Evolutionary conservation across 2,797 vertebrate genomes (phyloP).

Genomic region (Danio kyathit): DNA sequence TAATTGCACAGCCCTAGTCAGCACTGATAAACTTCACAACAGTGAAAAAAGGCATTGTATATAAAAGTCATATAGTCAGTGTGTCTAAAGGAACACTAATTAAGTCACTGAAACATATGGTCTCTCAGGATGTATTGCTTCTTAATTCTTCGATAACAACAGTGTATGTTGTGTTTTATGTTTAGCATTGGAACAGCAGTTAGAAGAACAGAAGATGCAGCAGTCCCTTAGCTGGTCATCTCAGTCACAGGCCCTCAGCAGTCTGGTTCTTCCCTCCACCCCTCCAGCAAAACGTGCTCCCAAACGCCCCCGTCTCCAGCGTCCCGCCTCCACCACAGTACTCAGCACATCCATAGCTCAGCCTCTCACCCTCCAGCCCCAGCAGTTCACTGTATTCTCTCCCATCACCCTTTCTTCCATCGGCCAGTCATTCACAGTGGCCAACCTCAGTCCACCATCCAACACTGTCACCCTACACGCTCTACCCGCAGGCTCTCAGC

Average conservation of each 20-base stretch:
- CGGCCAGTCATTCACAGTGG: conserved; percentile 84
- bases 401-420: conserved; percentile 90
- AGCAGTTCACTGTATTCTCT: conserved; percentile 92
- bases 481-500: conserved; percentile 87
- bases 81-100: too few species aligned
- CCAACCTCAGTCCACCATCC: conserved; percentile 82
- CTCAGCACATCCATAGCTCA: conserved; percentile 78
- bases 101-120: background rate
- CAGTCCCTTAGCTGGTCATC: conserved; percentile 83
- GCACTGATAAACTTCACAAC: too few species aligned
- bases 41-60: too few species aligned
- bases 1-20: too few species aligned
- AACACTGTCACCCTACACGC: conserved; percentile 76
- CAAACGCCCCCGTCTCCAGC: conserved; percentile 92
- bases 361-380: conserved; percentile 77
- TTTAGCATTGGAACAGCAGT: conserved; percentile 89
- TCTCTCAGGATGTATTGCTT: background rate
- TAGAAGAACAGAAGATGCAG: conserved; percentile 94
- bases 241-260: conserved; percentile 85
- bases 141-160: too few species aligned
- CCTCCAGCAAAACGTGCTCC: conserved; percentile 79
- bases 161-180: background rate
- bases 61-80: too few species aligned
- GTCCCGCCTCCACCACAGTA: conserved; percentile 89
- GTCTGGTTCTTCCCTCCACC: conserved; percentile 75